A percentile compares a stretch with the other conserved stretches of the same genome.
phyloP scores from a whole-genome alignment of 2,888 invertebrate species.

The Melikaiella ostensackeni region DNA sequence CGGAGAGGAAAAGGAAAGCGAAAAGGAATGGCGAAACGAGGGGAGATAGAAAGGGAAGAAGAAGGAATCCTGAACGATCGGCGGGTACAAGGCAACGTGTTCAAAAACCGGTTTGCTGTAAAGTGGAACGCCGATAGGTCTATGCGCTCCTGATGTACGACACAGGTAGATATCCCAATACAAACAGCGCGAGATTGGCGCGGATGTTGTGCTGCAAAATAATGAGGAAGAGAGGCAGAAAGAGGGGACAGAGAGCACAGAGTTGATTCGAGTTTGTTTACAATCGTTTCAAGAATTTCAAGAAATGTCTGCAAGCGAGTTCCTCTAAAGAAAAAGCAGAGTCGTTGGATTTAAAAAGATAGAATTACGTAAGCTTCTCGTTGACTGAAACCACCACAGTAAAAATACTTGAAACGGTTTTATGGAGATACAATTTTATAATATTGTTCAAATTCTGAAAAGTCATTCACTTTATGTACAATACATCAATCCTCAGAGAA shows the following conservation, averaged over 20 bases:
- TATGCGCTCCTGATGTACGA: slow-evolving; percentile 23
- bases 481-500: too few relatives aligned
- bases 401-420: neutral
- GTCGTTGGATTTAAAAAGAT: slow-evolving; percentile 5
- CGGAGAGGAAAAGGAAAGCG: slow-evolving; percentile 21
- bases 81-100: slow-evolving; percentile 20
- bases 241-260: neutral
- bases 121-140: slow-evolving; percentile 22
- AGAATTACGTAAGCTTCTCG: slow-evolving; percentile 20
- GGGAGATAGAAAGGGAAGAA: neutral
- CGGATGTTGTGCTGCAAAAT: slow-evolving; percentile 22
- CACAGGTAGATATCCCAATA: slow-evolving; percentile 32
- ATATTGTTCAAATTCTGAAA: too few relatives aligned
- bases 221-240: slow-evolving; percentile 1
- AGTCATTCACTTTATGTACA: too few relatives aligned
- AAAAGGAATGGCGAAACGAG: neutral
- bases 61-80: slow-evolving; percentile 18
- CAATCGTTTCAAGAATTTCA: slow-evolving; percentile 11
- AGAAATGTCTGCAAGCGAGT: slow-evolving; percentile 22
- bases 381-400: neutral
- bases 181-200: neutral
- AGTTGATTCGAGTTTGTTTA: slow-evolving; percentile 34
- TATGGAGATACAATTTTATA: neutral
- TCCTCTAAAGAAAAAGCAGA: slow-evolving; percentile 8
- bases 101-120: slow-evolving; percentile 29